Conservation (phyloP, 2,888 invertebrate species). For the Meteorus cinctellus region DNA sequence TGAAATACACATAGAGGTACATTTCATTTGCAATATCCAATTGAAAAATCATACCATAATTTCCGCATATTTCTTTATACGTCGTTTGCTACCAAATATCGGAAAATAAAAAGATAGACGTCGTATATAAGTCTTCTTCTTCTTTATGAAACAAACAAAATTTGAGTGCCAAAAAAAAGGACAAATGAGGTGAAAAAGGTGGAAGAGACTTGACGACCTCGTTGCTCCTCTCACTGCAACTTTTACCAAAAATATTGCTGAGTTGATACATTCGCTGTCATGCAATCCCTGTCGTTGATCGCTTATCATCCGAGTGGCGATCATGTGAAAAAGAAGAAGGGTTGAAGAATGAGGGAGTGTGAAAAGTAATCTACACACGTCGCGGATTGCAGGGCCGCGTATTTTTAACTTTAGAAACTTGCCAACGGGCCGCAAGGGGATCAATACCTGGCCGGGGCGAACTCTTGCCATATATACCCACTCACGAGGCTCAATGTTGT, state of each 20-base stretch:
- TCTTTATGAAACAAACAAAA: background rate
- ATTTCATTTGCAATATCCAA: background rate
- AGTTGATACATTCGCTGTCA: conserved; percentile 23
- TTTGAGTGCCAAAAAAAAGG: background rate
- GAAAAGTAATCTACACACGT: conserved; percentile 34
- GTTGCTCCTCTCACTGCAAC: conserved; percentile 22
- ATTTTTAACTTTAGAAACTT: conserved; percentile 66
- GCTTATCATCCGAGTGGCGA: background rate
- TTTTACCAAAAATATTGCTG: background rate
- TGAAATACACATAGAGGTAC: background rate
- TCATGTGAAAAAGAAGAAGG: background rate
- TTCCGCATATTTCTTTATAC: too few species aligned
- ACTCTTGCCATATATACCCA: conserved; percentile 39
- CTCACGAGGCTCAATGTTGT: conserved; percentile 18
- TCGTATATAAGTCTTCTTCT: too few species aligned
- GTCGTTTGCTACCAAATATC: too few species aligned
- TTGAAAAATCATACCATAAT: too few species aligned
- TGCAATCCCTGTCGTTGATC: conserved; percentile 6
- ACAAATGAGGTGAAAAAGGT: conserved; percentile 12
- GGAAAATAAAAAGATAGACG: too few species aligned
- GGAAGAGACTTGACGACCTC: conserved; percentile 16
- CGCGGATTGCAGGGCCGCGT: conserved; percentile 56
- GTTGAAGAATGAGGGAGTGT: background rate
- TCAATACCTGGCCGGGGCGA: conserved; percentile 58
- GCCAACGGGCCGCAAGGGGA: conserved; percentile 58